These are phyloP conservation scores for Ypsolopha scabrella DNA, from an alignment of 2,888 invertebrate genomes.

Conservation along the genomic window DNA sequence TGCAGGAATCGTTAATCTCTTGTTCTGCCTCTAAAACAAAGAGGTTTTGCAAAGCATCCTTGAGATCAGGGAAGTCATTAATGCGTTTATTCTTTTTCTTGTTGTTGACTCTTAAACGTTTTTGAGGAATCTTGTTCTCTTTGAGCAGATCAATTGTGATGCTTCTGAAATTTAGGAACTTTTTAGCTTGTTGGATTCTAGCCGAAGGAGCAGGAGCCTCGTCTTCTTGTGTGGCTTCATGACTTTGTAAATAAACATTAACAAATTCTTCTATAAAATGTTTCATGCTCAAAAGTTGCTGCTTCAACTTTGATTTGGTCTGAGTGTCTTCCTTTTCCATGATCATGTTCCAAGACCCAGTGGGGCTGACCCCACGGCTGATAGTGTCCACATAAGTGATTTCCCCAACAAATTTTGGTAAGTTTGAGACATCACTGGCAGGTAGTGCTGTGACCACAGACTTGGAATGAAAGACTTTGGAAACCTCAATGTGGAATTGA, in stretches of 20 bases:
- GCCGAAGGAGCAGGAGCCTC: too few species aligned
- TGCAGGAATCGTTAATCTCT: constrained; percentile 13
- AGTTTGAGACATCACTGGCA: constrained; percentile 22
- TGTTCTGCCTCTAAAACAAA: constrained; percentile 20
- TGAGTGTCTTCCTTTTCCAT: constrained; percentile 39
- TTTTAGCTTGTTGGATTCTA: constrained; percentile 4
- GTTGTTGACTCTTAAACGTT: constrained; percentile 21
- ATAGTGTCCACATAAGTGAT: constrained; percentile 24
- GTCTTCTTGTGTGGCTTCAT: too few species aligned
- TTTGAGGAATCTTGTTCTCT: constrained; percentile 12
- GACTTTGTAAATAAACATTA: constrained; percentile 25
- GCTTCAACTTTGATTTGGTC: constrained; percentile 37
- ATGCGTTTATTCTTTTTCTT: constrained; percentile 50
- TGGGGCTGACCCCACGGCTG: constrained; percentile 27
- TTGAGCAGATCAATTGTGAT: constrained; percentile 11
- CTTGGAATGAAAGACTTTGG: constrained; percentile 42
- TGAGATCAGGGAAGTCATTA: constrained; percentile 45
- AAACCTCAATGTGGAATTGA: constrained; percentile 54
- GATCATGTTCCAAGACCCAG: constrained; percentile 44
- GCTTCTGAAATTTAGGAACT: constrained; percentile 13
- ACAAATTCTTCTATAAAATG: constrained; percentile 38
- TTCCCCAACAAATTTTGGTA: constrained; percentile 25
- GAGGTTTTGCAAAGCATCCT: constrained; percentile 45
- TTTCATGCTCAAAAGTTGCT: constrained; percentile 40
- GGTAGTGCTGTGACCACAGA: constrained; percentile 29